Evolutionary conservation across 2,888 invertebrate species (phyloP).

Genomic region (Drosophila neotestacea): DNA sequence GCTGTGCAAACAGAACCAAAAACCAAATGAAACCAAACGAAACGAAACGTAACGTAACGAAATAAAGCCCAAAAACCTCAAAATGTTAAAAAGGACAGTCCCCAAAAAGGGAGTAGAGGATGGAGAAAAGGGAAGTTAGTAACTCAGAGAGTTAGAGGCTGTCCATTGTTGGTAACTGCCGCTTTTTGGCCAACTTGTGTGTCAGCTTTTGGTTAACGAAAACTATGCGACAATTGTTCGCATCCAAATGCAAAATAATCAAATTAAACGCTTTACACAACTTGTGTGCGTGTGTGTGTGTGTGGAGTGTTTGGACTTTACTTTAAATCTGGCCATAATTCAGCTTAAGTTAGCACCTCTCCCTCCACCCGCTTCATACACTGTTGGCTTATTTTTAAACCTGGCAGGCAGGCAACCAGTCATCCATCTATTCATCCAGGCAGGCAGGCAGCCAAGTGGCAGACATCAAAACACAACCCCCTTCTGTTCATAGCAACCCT

Average conservation of each 20-base stretch:
- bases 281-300: conserved; percentile 5
- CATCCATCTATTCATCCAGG: conserved; percentile 1
- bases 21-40: conserved; percentile 61
- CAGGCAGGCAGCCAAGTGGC: conserved; percentile 69
- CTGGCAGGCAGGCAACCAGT: conserved; percentile 28
- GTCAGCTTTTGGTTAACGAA: conserved; percentile 51
- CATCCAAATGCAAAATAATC: conserved; percentile 61
- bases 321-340: conserved; percentile 50
- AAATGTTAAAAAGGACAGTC: conserved; percentile 73
- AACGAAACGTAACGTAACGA: conserved; percentile 76
- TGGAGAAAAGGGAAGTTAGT: background rate
- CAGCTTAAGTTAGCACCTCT: conserved; percentile 38
- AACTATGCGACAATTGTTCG: conserved; percentile 55
- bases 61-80: conserved; percentile 76
- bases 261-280: conserved; percentile 64
- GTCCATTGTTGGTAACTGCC: conserved; percentile 28
- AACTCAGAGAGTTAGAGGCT: background rate
- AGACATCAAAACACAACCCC: conserved; percentile 75
- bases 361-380: conserved; percentile 12
- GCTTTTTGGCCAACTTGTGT: conserved; percentile 54
- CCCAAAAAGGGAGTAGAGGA: background rate
- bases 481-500: conserved; percentile 49
- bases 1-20: conserved; percentile 64
- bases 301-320: conserved; percentile 20
- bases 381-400: conserved; percentile 38